Percentiles rank a stretch among this genome's conserved stretches.
Conservation (phyloP, 2,113 vertebrate species). For the Turdus rufiventris region DNA sequence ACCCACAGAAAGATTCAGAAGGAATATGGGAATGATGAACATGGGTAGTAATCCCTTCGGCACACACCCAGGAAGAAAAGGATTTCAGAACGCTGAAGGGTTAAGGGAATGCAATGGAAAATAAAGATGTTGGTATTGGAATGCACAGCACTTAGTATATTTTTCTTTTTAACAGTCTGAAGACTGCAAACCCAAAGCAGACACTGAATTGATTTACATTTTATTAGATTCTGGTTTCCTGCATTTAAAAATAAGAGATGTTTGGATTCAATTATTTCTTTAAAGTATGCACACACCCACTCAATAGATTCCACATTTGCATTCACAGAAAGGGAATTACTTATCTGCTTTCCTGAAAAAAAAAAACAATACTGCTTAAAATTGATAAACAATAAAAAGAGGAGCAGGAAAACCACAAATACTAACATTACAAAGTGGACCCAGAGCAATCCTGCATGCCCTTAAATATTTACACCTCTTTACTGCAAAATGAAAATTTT, state of each 20-base stretch:
- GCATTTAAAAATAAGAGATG: conserved; percentile 24
- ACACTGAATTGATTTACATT: conserved; percentile 46
- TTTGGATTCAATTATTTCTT: conserved; percentile 46
- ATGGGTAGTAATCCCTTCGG: background rate
- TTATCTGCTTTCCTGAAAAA: background rate
- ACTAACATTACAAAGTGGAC: background rate
- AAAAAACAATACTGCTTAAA: background rate
- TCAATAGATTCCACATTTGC: conserved; percentile 24
- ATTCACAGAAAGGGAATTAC: conserved; percentile 1
- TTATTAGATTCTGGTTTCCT: conserved; percentile 50
- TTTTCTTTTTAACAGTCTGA: background rate
- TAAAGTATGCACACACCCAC: conserved; percentile 7
- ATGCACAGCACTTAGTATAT: background rate
- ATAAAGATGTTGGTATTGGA: conserved; percentile 30
- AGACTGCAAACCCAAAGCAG: conserved; percentile 5
- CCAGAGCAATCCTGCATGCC: background rate
- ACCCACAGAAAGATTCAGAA: background rate
- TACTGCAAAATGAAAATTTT: too few species aligned
- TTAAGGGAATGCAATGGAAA: conserved; percentile 9
- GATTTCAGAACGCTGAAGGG: background rate
- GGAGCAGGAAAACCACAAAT: background rate
- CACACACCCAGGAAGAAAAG: background rate
- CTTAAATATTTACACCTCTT: background rate
- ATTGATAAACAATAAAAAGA: background rate
- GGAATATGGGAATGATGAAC: background rate